Conservation (phyloP, 2,888 invertebrate species). For the Cheilosia variabilis region DNA sequence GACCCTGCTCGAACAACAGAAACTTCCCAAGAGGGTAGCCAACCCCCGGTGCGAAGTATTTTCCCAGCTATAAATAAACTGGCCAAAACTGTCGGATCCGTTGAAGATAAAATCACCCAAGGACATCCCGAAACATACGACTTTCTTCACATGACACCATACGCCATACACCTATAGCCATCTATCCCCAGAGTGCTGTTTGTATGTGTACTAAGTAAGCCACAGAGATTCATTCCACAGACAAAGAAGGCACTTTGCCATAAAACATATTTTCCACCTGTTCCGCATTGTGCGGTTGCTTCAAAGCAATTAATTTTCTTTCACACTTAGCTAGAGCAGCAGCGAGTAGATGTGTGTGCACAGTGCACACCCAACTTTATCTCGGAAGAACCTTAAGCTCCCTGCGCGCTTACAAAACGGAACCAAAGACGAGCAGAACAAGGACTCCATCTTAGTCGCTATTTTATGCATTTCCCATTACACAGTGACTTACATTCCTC, state of each 20-base stretch:
- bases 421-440: slow-evolving; percentile 18
- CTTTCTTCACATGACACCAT: slow-evolving; percentile 8
- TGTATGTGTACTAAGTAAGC: slow-evolving; percentile 25
- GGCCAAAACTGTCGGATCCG: background rate
- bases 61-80: slow-evolving; percentile 13
- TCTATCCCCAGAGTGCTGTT: background rate
- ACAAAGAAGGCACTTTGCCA: slow-evolving; percentile 60
- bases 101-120: slow-evolving; percentile 23
- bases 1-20: too few species aligned
- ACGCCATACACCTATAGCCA: background rate
- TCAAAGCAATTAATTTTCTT: slow-evolving; percentile 73
- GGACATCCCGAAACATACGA: slow-evolving; percentile 22
- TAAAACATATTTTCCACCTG: slow-evolving; percentile 73
- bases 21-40: background rate
- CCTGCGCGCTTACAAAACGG: slow-evolving; percentile 28
- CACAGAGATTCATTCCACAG: slow-evolving; percentile 57
- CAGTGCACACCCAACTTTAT: slow-evolving; percentile 26
- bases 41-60: background rate
- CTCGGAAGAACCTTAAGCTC: slow-evolving; percentile 24
- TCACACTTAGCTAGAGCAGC: slow-evolving; percentile 39
- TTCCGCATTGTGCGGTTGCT: slow-evolving; percentile 60
- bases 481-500: slow-evolving; percentile 67
- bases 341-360: slow-evolving; percentile 9
- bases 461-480: slow-evolving; percentile 73
- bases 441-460: slow-evolving; percentile 56